Evolutionary conservation across 2,113 vertebrate species (phyloP).

Genomic region (Sinocyclocheilus rhinocerous): DNA sequence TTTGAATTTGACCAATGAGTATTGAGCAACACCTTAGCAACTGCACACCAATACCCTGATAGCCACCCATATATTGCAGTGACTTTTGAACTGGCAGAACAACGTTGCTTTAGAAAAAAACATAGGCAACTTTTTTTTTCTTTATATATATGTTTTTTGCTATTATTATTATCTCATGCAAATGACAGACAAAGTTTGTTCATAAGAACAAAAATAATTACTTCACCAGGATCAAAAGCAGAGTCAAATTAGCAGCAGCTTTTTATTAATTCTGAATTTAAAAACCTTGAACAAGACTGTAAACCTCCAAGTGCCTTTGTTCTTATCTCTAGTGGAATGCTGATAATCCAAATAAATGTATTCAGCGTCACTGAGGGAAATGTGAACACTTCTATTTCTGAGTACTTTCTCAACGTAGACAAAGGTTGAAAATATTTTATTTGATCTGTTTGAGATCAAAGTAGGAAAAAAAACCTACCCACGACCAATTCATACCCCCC

Average conservation of each 20-base stretch:
- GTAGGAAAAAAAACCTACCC: slow-evolving; percentile 61
- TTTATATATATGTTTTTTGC: no score
- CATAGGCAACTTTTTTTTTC: no score
- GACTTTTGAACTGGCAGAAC: neutral
- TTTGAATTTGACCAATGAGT: neutral
- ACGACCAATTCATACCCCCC: slow-evolving; percentile 56
- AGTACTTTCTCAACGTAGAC: slow-evolving; percentile 70
- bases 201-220: slow-evolving; percentile 63
- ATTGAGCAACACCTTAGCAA: neutral
- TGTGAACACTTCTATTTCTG: slow-evolving; percentile 70
- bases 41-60: neutral
- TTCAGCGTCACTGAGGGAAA: slow-evolving; percentile 72
- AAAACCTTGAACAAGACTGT: slow-evolving; percentile 70
- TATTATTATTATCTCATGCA: slow-evolving; percentile 60
- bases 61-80: neutral
- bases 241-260: slow-evolving; percentile 76
- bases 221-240: slow-evolving; percentile 73
- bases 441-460: slow-evolving; percentile 72
- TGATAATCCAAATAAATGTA: slow-evolving; percentile 81
- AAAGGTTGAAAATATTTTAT: slow-evolving; percentile 73
- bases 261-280: slow-evolving; percentile 77
- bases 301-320: slow-evolving; percentile 71
- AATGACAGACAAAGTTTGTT: slow-evolving; percentile 67
- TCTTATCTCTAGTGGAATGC: slow-evolving; percentile 77
- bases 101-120: neutral